These are phyloP conservation scores for Muscicapa comitata DNA, from an alignment of 2,797 vertebrate species.

Conservation along the genomic window DNA sequence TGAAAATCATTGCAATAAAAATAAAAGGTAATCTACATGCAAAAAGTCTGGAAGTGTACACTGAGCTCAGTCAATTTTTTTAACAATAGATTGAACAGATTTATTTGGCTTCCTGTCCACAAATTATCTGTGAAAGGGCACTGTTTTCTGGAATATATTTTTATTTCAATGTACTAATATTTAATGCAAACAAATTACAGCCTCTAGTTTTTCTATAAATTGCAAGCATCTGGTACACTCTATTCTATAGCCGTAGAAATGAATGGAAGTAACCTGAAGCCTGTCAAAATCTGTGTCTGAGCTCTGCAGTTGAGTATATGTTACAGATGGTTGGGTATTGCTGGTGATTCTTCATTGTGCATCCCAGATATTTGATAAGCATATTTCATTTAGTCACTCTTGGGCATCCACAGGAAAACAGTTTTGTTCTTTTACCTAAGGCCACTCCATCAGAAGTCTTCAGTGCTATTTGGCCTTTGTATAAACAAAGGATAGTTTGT, in stretches of 20 bases:
- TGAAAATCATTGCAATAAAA: neutral
- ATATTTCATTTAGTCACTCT: neutral
- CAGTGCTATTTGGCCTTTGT: neutral
- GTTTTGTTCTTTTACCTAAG: neutral
- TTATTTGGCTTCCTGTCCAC: neutral
- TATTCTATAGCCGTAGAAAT: neutral
- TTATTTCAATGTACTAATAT: slow-evolving; percentile 42
- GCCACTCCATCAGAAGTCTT: neutral
- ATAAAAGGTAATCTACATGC: neutral
- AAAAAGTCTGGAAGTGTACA: neutral
- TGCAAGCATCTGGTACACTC: neutral
- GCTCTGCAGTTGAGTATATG: neutral
- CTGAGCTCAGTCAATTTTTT: neutral
- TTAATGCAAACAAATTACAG: slow-evolving; percentile 38
- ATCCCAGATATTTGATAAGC: neutral
- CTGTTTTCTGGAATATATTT: neutral
- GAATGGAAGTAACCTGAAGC: slow-evolving; percentile 13
- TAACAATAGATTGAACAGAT: neutral
- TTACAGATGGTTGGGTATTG: neutral
- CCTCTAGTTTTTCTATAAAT: slow-evolving; percentile 17
- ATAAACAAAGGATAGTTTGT: neutral
- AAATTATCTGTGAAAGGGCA: neutral
- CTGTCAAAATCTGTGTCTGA: neutral
- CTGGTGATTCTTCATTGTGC: neutral
- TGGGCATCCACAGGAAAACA: neutral